These are phyloP conservation scores for Paramormyrops kingsleyae DNA, from an alignment of 2,113 vertebrate genomes.

Conservation along the genomic window DNA sequence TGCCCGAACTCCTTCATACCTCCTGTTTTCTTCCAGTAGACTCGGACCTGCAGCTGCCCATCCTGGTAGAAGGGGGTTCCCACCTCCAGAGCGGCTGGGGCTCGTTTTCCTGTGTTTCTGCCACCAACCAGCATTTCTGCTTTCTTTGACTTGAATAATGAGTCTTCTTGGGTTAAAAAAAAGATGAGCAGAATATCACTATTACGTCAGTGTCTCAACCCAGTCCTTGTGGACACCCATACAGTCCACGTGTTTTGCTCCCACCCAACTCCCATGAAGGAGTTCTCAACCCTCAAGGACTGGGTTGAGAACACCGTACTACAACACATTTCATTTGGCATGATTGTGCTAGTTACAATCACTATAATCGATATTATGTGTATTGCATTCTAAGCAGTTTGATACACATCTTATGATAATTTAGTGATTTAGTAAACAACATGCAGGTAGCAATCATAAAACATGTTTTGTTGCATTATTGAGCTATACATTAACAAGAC, in stretches of 20 bases:
- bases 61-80: constrained; percentile 84
- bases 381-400: neutral
- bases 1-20: constrained; percentile 48
- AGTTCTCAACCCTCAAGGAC: neutral
- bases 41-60: constrained; percentile 74
- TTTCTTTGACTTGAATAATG: neutral
- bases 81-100: constrained; percentile 64
- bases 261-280: neutral
- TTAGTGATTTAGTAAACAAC: neutral
- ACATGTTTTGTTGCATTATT: neutral
- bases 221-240: neutral
- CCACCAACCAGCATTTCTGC: constrained; percentile 47
- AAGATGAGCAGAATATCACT: neutral
- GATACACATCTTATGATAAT: neutral
- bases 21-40: constrained; percentile 80
- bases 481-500: neutral
- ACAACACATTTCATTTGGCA: neutral
- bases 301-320: neutral
- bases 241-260: neutral
- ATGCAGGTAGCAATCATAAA: neutral
- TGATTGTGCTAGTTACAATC: neutral
- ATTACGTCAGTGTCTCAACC: neutral
- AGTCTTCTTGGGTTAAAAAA: neutral
- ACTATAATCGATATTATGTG: neutral
- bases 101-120: constrained; percentile 47